Percentiles rank a stretch among this genome's conserved stretches.
phyloP scores from a whole-genome alignment of 2,797 vertebrate genomes.

The Aplochiton taeniatus region DNA sequence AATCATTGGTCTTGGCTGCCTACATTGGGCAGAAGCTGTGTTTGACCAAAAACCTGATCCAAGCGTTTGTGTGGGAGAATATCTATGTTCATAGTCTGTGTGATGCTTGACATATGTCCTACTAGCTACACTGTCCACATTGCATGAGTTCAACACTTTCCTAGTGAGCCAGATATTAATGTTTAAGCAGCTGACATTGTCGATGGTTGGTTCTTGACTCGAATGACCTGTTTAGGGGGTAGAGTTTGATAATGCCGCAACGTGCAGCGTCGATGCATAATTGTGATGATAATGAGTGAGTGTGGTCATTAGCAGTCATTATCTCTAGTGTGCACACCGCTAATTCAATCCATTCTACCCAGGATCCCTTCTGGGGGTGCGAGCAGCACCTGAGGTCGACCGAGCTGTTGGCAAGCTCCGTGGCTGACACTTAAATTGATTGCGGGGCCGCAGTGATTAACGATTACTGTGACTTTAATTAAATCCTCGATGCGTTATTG shows the following conservation, averaged over 20 bases:
- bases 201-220: constrained; percentile 34
- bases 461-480: constrained; percentile 74
- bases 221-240: neutral
- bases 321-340: constrained; percentile 51
- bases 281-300: constrained; percentile 62
- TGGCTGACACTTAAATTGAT: constrained; percentile 70
- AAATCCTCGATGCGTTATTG: constrained; percentile 67
- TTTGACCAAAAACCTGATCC: constrained; percentile 14
- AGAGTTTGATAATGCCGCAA: neutral
- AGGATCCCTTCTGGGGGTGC: constrained; percentile 54
- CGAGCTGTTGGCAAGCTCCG: constrained; percentile 44
- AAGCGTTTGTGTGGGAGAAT: constrained; percentile 12
- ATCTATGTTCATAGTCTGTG: constrained; percentile 44
- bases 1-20: constrained; percentile 14
- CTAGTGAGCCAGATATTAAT: constrained; percentile 45
- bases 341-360: constrained; percentile 74
- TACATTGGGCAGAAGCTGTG: neutral
- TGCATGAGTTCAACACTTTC: constrained; percentile 32
- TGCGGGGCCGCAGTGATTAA: constrained; percentile 75
- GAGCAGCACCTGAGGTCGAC: constrained; percentile 67
- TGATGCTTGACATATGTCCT: constrained; percentile 21
- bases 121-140: constrained; percentile 22
- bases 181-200: constrained; percentile 45
- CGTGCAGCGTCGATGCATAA: constrained; percentile 1
- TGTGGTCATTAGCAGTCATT: constrained; percentile 68